Conservation (phyloP, 2,113 vertebrate species). For the Callipepla squamata region DNA sequence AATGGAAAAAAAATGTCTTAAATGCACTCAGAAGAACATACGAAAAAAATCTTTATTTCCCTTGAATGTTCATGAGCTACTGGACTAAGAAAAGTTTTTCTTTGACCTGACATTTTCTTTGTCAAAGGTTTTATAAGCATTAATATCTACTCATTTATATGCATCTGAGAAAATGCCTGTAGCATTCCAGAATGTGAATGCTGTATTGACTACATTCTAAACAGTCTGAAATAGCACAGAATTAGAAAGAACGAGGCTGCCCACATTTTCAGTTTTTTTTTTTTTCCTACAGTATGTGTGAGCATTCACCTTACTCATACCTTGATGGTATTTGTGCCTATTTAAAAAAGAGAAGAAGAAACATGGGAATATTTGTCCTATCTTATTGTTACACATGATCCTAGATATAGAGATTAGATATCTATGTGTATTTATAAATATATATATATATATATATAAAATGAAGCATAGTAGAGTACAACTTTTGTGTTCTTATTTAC, state of each 20-base stretch:
- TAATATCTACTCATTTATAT: slow-evolving; percentile 30
- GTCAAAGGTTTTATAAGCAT: slow-evolving; percentile 23
- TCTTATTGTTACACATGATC: neutral
- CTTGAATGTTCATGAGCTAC: neutral
- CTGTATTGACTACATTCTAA: slow-evolving; percentile 5
- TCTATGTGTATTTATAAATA: no score
- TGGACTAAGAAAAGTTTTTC: neutral
- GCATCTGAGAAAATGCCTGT: neutral
- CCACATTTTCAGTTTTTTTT: neutral
- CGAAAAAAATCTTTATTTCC: neutral
- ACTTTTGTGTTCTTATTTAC: neutral
- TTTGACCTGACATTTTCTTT: slow-evolving; percentile 38
- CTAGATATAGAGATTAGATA: neutral
- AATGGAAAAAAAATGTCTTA: neutral
- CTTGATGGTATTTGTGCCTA: neutral
- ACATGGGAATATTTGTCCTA: neutral
- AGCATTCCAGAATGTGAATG: neutral
- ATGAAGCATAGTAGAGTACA: neutral
- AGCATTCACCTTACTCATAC: neutral
- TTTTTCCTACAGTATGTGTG: neutral
- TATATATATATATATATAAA: neutral
- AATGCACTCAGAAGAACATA: neutral
- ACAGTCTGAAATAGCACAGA: neutral
- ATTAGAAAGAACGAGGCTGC: neutral
- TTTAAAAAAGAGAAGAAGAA: neutral